Evolutionary conservation across 2,113 vertebrate species (phyloP), one percentile per base, ranked within the genome.

Genomic region (Paramormyrops kingsleyae): DNA sequence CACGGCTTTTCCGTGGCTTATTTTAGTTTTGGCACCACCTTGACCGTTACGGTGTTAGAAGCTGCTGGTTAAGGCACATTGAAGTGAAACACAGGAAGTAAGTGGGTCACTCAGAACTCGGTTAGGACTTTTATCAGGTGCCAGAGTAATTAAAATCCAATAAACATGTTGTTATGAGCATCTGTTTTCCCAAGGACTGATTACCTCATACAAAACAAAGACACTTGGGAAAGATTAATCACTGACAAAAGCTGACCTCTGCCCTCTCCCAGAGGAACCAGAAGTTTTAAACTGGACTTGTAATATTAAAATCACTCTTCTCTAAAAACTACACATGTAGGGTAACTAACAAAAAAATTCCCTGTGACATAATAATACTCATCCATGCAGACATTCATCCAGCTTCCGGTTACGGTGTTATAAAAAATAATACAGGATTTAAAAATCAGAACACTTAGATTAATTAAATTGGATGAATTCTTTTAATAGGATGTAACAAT

Each of bases 201-300:
- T 47, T 84, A 12, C 21, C 42, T 84, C 83, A 84, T 84, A 27
- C 53, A 47, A 84, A 84, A n/a, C 39, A 84, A 84, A 84, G 83
- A 46, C 83, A 47, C 83, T 84, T 84, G 39, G 83, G 83, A 84
- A 47, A 84, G 24, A 84, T 84, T 46, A 46, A 46, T 84, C 83
- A 84, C 74, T 80, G 91, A 93, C 91, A 92, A 92, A 94, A 74
- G 12, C 92, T 91, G 93, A 80, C 90, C 83, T 35, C 88, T 85
- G 87, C 49, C 3, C 84, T 91, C 89, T 90, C 74, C 74, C 74
- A 80, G 74, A 39, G 35, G 74, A 77, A 19, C 35, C 35, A 7
- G 35, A 42, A 80, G 74, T 80, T 80, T 80, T 89, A 91, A 77
- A 80, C 53, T 49, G 53, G 88, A 80, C 74, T 80, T 42, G 13